A percentile compares a stretch with the other conserved stretches of the same genome.
Conservation (phyloP, 2,113 vertebrate genomes). For the Pycnonotus jocosus region DNA sequence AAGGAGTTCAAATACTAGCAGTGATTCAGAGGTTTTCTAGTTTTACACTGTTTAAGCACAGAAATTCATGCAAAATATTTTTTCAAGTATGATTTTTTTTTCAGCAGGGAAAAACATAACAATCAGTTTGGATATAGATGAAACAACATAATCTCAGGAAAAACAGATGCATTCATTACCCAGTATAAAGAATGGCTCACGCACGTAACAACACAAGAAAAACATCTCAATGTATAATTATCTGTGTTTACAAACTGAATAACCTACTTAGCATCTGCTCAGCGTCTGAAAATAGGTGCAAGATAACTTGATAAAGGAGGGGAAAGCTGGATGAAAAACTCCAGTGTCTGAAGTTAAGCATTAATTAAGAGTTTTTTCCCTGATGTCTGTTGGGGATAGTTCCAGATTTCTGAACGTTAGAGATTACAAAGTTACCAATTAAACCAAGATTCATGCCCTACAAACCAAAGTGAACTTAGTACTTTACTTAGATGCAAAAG, state of each 20-base stretch:
- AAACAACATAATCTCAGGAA: not conserved
- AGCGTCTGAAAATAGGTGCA: not conserved
- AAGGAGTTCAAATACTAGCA: not conserved
- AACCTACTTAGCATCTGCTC: not conserved
- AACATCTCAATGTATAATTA: not conserved
- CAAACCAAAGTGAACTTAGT: not conserved
- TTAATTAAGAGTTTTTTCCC: not conserved
- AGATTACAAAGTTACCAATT: conserved; percentile 3
- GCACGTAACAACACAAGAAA: not conserved
- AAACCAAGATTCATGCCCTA: not conserved
- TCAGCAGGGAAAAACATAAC: not conserved
- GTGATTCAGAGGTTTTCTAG: not conserved
- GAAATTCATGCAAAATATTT: not conserved
- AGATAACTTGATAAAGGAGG: not conserved
- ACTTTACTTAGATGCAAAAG: not conserved
- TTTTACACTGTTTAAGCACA: not conserved
- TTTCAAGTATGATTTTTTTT: not conserved
- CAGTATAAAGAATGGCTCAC: not conserved
- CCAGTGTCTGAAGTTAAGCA: not conserved
- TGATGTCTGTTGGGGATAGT: not conserved
- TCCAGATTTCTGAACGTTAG: not conserved
- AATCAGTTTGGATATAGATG: not conserved
- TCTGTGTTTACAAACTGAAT: not conserved
- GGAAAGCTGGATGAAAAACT: not conserved
- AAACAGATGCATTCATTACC: not conserved